These are phyloP conservation scores for Leptinotarsa tumamoca DNA, from an alignment of 2,888 invertebrate species.

Conservation along the genomic window DNA sequence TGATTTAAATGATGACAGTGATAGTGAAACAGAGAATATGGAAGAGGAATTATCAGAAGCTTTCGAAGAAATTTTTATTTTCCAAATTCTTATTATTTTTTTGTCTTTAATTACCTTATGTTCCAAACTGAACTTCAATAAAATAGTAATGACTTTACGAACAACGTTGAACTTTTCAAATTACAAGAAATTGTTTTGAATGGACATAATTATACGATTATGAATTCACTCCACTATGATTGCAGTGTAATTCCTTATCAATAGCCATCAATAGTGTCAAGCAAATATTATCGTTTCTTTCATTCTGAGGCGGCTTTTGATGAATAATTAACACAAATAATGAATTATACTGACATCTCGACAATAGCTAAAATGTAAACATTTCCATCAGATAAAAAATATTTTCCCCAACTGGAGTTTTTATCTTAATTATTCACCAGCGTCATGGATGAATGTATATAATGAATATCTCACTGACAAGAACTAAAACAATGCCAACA, in stretches of 20 bases:
- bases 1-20: too few species aligned
- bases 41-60: too few species aligned
- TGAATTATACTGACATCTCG: not conserved
- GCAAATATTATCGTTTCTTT: constrained; percentile 2
- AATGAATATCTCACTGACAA: not conserved
- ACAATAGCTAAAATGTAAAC: constrained; percentile 1
- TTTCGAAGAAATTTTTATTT: too few species aligned
- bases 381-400: constrained; percentile 12
- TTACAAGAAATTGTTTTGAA: too few species aligned
- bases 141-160: not conserved
- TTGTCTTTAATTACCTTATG: too few species aligned
- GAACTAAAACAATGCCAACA: not conserved
- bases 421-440: constrained; percentile 2
- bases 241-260: too few species aligned
- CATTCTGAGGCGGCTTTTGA: constrained; percentile 3
- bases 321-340: not conserved
- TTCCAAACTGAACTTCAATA: too few species aligned
- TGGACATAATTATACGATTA: too few species aligned
- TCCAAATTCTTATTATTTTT: too few species aligned
- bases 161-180: not conserved
- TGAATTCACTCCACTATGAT: too few species aligned
- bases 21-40: too few species aligned
- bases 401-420: constrained; percentile 6
- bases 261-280: not conserved
- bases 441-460: not conserved